A percentile compares a stretch with the other conserved stretches of the same genome.
Conservation (phyloP, 2,888 invertebrate species). For the Drosophila neotestacea region DNA sequence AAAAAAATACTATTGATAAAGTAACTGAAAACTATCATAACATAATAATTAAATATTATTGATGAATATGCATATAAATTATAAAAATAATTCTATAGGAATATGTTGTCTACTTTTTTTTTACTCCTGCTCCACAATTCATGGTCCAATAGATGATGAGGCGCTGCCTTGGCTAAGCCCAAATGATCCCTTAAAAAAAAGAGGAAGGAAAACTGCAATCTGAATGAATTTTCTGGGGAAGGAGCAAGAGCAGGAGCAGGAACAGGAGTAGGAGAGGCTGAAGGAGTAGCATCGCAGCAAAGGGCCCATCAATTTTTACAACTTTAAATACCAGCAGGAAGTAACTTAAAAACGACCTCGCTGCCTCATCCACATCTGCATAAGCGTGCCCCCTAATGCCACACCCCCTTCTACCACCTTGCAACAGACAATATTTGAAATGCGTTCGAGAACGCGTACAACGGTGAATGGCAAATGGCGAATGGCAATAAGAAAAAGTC, state of each 20-base stretch:
- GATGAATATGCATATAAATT: no score
- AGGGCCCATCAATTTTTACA: slow-evolving; percentile 75
- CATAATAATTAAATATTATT: no score
- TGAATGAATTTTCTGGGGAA: slow-evolving; percentile 8
- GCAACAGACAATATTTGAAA: slow-evolving; percentile 60
- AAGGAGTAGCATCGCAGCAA: slow-evolving; percentile 19
- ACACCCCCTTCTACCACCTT: neutral
- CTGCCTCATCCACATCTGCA: slow-evolving; percentile 41
- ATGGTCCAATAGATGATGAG: slow-evolving; percentile 14
- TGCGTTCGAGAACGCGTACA: slow-evolving; percentile 57
- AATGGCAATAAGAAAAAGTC: slow-evolving; percentile 80
- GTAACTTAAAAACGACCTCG: slow-evolving; percentile 64
- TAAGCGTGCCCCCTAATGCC: no score
- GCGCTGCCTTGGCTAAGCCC: slow-evolving; percentile 11
- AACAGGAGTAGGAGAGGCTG: neutral
- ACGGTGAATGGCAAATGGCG: slow-evolving; percentile 38
- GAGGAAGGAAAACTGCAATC: slow-evolving; percentile 23
- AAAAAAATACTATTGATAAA: no score
- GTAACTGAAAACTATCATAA: no score
- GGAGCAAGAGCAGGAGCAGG: neutral
- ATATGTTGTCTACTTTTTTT: neutral
- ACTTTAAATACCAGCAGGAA: slow-evolving; percentile 79
- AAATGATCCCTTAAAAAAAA: slow-evolving; percentile 5
- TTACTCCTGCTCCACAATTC: neutral
- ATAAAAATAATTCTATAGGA: no score